phyloP scores from a whole-genome alignment of 2,888 invertebrate genomes.

The Callimorpha dominula region DNA sequence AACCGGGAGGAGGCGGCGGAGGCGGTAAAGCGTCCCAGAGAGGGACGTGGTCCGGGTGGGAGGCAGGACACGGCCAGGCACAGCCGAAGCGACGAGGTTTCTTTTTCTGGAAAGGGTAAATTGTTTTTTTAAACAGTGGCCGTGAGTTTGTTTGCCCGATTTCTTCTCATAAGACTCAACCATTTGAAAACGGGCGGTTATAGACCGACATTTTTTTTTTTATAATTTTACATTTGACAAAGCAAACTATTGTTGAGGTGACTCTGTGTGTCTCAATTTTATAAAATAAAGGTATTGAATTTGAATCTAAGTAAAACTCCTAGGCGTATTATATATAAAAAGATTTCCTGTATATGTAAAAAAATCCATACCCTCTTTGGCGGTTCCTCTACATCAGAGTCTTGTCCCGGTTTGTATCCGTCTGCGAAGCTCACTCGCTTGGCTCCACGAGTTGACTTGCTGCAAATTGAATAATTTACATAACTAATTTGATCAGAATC shows the following conservation, averaged over 20 bases:
- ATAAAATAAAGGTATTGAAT: too few relatives aligned
- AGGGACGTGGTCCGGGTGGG: constrained; percentile 80
- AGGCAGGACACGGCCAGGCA: constrained; percentile 81
- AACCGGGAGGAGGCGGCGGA: constrained; percentile 80
- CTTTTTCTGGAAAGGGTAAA: constrained; percentile 54
- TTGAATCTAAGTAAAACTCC: too few relatives aligned
- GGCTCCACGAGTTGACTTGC: constrained; percentile 53
- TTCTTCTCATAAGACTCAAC: too few relatives aligned
- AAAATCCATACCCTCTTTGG: constrained; percentile 72
- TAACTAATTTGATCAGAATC: too few relatives aligned
- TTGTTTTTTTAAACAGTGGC: too few relatives aligned
- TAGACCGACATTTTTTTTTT: too few relatives aligned
- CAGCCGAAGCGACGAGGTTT: constrained; percentile 70
- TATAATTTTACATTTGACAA: too few relatives aligned
- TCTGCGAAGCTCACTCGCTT: constrained; percentile 83
- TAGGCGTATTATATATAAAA: background rate
- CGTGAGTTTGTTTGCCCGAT: too few relatives aligned
- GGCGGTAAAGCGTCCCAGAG: constrained; percentile 85
- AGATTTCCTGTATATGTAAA: background rate
- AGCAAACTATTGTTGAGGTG: too few relatives aligned
- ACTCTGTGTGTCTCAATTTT: too few relatives aligned
- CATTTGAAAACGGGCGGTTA: too few relatives aligned
- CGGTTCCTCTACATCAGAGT: constrained; percentile 80
- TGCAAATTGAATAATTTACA: constrained; percentile 26
- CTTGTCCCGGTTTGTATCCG: constrained; percentile 83